Evolutionary conservation across 2,888 invertebrate genomes (phyloP), one percentile per base, ranked within the genome.

Genomic region (Lasioglossum morio): DNA sequence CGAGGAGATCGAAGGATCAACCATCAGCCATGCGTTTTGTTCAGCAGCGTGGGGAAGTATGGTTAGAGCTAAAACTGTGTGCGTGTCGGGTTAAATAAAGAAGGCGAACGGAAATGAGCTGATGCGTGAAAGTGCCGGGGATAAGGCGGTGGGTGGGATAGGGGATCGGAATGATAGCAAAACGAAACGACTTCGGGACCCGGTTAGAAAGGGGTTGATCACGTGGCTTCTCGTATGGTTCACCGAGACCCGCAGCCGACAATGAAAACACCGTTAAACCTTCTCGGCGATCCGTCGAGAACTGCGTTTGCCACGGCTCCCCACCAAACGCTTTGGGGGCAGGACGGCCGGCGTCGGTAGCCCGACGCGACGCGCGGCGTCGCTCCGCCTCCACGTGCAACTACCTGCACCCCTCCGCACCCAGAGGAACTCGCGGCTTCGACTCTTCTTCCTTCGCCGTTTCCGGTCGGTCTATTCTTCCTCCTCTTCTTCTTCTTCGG

Each of bases 351-450:
- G 85, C 88, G 86, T 88, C 89, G 90, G 87, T 79, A 73, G 81
- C 89, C 83, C 43, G 77, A 76, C 78, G 86, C 93, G 94, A 93
- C 92, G 94, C 94, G 94, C 94, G 91, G 91, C 94, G 92, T 93
- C 91, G 94, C 94, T 94, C 94, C 94, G 94, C 94, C 94, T 94
- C 87, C 91, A 86, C 88, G 89, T 88, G 91, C 88, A 89, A 92
- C 92, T 87, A 92, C 92, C 30, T 79, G 79, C 86, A 85, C 78
- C 72, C 86, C 81, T 34, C 69, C 34, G 46, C n/a, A 12, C 7
- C 60, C 27, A 4, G 34, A 53, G 53, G 43, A 53, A 8, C 70
- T 48, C 75, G 34, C 48, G 34, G 76, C 23, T 34, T 19, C 69
- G n/a, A 3, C 69, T 57, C 60, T 66, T 66, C 84, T 60, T 84